These are phyloP conservation scores for Thomomys bottae DNA, from an alignment of 2,113 vertebrate species.

Conservation along the genomic window DNA sequence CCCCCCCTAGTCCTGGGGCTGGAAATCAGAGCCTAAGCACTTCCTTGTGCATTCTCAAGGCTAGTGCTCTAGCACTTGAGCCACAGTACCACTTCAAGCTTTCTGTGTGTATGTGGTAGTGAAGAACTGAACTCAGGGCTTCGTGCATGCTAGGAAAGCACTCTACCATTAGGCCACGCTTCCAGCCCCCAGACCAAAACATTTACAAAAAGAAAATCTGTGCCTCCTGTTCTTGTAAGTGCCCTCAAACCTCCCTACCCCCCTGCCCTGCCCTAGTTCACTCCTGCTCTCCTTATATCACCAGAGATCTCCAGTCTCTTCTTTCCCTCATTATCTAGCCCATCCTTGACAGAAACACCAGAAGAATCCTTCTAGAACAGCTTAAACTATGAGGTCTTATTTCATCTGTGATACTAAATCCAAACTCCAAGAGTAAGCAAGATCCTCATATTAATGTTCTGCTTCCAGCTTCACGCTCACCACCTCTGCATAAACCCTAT, in stretches of 20 bases:
- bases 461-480: neutral
- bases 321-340: neutral
- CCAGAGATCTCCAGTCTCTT: constrained; percentile 6
- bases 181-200: too few relatives aligned
- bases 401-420: neutral
- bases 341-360: neutral
- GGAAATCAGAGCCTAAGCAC: too few relatives aligned
- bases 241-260: neutral
- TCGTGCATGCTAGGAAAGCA: too few relatives aligned
- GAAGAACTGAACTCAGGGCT: too few relatives aligned
- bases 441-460: neutral
- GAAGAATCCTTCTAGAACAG: neutral
- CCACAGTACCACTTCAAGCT: too few relatives aligned
- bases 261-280: neutral
- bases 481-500: neutral
- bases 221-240: neutral
- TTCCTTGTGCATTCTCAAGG: too few relatives aligned
- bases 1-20: too few relatives aligned
- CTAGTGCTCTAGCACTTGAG: too few relatives aligned
- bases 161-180: too few relatives aligned
- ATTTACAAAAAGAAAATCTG: neutral
- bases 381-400: neutral
- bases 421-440: constrained; percentile 15
- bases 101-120: too few relatives aligned
- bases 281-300: neutral